A percentile compares a stretch with the other conserved stretches of the same genome.
Evolutionary conservation across 2,888 invertebrate genomes (phyloP).

Genomic region (Rosalia funebris): DNA sequence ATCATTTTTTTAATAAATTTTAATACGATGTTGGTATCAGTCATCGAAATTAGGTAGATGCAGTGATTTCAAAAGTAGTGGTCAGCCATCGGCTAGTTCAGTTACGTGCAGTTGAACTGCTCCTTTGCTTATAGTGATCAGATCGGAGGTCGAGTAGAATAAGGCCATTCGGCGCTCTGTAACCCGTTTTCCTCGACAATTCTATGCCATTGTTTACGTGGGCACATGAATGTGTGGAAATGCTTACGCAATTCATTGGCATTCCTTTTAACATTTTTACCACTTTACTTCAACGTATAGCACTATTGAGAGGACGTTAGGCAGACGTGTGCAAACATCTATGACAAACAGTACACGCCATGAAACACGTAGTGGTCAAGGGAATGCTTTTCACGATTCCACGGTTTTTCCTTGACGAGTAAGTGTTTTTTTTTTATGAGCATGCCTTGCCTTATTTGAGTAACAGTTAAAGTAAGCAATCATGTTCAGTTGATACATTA

Average conservation of each 20-base stretch:
- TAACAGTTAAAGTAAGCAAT: no score
- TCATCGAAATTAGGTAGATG: no score
- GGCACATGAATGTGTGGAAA: slow-evolving; percentile 54
- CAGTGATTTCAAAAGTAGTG: no score
- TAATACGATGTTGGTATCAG: no score
- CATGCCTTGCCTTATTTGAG: no score
- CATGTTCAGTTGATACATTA: no score
- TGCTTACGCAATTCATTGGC: slow-evolving; percentile 57
- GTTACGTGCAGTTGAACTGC: slow-evolving; percentile 31
- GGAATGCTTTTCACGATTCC: slow-evolving; percentile 2
- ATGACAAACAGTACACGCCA: slow-evolving; percentile 24
- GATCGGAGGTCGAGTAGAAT: slow-evolving; percentile 62
- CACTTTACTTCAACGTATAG: slow-evolving; percentile 38
- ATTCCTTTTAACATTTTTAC: slow-evolving; percentile 54
- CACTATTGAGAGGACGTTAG: slow-evolving; percentile 37
- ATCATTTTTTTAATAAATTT: no score
- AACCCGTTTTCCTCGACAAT: slow-evolving; percentile 63
- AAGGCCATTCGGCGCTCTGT: slow-evolving; percentile 59
- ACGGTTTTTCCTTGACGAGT: slow-evolving; percentile 6
- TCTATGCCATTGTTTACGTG: slow-evolving; percentile 62
- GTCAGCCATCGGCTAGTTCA: no score
- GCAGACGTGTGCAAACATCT: slow-evolving; percentile 32
- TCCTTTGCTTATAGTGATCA: slow-evolving; percentile 51
- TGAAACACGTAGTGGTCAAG: slow-evolving; percentile 4
- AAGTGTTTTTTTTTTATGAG: background rate